Evolutionary conservation across 2,113 vertebrate genomes (phyloP).

Genomic region (Salminus brasiliensis): DNA sequence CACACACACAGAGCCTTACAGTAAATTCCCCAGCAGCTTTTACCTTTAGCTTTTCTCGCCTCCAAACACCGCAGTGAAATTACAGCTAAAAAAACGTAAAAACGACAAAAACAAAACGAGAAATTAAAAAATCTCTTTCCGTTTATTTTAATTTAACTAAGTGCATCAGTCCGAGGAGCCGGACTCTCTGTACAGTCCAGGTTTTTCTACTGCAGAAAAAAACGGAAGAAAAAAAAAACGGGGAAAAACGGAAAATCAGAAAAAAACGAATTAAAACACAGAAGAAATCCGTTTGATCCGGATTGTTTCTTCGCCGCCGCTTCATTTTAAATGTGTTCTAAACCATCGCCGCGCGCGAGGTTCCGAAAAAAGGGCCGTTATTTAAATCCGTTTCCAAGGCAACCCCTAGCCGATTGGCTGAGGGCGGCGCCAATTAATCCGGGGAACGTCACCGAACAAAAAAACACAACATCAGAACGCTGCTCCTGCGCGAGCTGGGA

Average conservation of each 20-base stretch:
- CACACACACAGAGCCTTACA: slow-evolving; percentile 31
- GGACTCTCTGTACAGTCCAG: too few species aligned
- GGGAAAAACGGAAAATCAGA: neutral
- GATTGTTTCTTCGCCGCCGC: neutral
- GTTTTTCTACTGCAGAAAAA: too few species aligned
- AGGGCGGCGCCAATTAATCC: slow-evolving; percentile 64
- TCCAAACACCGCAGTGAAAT: too few species aligned
- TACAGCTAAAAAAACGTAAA: too few species aligned
- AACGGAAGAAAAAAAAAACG: neutral
- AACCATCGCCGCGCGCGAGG: slow-evolving; percentile 7
- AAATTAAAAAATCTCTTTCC: too few species aligned
- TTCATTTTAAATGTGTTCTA: slow-evolving; percentile 45
- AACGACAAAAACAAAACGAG: too few species aligned
- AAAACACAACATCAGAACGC: slow-evolving; percentile 89
- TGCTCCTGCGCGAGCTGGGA: slow-evolving; percentile 80
- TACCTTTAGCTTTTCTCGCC: too few species aligned
- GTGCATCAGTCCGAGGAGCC: too few species aligned
- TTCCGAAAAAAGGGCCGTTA: slow-evolving; percentile 83
- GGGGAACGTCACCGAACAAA: slow-evolving; percentile 83
- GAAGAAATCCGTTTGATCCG: neutral
- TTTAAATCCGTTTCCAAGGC: slow-evolving; percentile 89
- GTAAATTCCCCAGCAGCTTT: neutral
- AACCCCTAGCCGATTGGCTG: slow-evolving; percentile 85
- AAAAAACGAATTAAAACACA: slow-evolving; percentile 5
- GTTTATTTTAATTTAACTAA: too few species aligned